Conservation (phyloP, 2,113 vertebrate species). For the Oryzias celebensis region DNA sequence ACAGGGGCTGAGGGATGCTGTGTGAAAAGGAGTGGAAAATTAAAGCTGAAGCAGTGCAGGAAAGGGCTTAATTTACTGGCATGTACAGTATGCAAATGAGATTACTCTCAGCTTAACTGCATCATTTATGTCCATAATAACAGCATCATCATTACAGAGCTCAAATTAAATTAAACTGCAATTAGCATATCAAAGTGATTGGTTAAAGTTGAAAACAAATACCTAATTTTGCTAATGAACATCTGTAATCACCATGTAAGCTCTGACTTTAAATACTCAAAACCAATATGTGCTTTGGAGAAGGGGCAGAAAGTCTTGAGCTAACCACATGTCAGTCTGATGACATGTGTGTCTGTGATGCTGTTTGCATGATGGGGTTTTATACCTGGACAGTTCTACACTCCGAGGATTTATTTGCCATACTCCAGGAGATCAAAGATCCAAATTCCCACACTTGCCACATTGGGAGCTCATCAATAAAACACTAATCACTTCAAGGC, state of each 20-base stretch:
- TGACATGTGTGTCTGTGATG: constrained; percentile 3
- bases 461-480: constrained; percentile 81
- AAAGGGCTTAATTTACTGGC: constrained; percentile 99
- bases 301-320: constrained; percentile 72
- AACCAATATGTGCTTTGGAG: constrained; percentile 98
- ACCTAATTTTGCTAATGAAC: constrained; percentile 99
- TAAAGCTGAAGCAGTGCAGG: constrained; percentile 93
- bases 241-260: constrained; percentile 96
- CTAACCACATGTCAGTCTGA: constrained; percentile 74
- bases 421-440: constrained; percentile 79
- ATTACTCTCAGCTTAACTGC: constrained; percentile 99
- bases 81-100: constrained; percentile 99
- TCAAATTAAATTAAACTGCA: constrained; percentile 99
- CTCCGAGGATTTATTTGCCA: constrained; percentile 75
- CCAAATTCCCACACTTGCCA: constrained; percentile 80
- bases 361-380: constrained; percentile 17
- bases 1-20: constrained; percentile 89
- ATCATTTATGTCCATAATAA: constrained; percentile 99
- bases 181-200: constrained; percentile 99
- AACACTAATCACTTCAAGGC: constrained; percentile 79
- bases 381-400: constrained; percentile 74
- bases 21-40: constrained; percentile 99
- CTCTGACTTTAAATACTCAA: constrained; percentile 95
- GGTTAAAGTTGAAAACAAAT: constrained; percentile 99
- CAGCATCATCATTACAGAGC: constrained; percentile 99